phyloP scores from a whole-genome alignment of 2,888 invertebrate species.

The Agrypnus murinus region DNA sequence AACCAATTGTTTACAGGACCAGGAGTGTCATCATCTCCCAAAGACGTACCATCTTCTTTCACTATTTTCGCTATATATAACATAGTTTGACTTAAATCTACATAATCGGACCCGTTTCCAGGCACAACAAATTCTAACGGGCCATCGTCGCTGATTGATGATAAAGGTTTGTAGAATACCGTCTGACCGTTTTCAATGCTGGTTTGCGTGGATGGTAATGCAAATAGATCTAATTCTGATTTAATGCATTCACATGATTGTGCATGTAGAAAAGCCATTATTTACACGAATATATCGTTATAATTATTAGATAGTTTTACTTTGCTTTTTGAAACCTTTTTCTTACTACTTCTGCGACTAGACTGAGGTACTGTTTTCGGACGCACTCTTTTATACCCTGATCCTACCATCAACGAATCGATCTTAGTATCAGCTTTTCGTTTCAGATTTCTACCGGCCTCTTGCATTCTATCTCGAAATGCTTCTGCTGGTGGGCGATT shows the following conservation, averaged over 20 bases:
- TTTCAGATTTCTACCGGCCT: conserved; percentile 26
- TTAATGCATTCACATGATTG: conserved; percentile 30
- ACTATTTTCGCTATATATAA: conserved; percentile 17
- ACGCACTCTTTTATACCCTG: conserved; percentile 16
- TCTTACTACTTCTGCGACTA: not conserved
- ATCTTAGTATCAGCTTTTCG: conserved; percentile 18
- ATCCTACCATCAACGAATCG: conserved; percentile 8
- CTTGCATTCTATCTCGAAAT: conserved; percentile 13
- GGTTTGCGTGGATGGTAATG: conserved; percentile 20
- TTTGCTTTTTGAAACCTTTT: not conserved
- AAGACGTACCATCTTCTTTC: not conserved
- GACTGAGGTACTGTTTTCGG: not conserved
- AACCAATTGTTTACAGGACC: conserved; percentile 29
- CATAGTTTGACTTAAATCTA: conserved; percentile 29
- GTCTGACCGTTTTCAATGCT: conserved; percentile 22
- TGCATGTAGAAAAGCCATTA: conserved; percentile 35
- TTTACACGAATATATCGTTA: conserved; percentile 10
- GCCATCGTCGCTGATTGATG: conserved; percentile 15
- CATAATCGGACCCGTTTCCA: conserved; percentile 23
- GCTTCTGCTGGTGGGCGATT: conserved; percentile 17
- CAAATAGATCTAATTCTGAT: conserved; percentile 28
- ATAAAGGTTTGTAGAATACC: conserved; percentile 24
- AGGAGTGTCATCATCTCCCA: conserved; percentile 1
- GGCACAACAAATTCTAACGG: conserved; percentile 29
- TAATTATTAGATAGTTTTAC: not conserved